Evolutionary conservation across 2,797 vertebrate species (phyloP).

Genomic region (Gila robusta): DNA sequence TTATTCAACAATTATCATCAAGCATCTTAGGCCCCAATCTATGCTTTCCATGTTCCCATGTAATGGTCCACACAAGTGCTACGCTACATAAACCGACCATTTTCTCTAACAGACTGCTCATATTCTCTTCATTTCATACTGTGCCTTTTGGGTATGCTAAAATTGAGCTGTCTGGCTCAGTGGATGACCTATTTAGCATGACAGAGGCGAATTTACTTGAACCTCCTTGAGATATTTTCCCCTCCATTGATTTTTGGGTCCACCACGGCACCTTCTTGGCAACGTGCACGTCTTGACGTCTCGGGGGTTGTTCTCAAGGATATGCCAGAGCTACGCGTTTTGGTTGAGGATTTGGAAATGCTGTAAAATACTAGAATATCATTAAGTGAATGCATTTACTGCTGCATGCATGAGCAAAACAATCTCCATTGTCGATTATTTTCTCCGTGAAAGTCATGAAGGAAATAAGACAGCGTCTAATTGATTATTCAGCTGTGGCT

Average conservation of each 20-base stretch:
- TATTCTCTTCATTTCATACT: conserved; percentile 67
- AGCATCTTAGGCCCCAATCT: conserved; percentile 9
- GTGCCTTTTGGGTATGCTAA: conserved; percentile 65
- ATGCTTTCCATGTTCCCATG: conserved; percentile 7
- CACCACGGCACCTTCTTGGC: conserved; percentile 41
- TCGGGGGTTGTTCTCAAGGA: conserved; percentile 16
- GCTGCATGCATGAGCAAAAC: conserved; percentile 1
- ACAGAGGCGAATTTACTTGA: conserved; percentile 47
- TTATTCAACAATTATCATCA: conserved; percentile 44
- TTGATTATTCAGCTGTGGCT: conserved; percentile 43
- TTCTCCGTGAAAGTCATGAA: conserved; percentile 40
- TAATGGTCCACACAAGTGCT: conserved; percentile 2
- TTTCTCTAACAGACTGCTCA: conserved; percentile 61
- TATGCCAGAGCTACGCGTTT: background rate
- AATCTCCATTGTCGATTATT: conserved; percentile 37
- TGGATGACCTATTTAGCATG: conserved; percentile 50
- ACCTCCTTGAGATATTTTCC: conserved; percentile 54
- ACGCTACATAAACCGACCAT: conserved; percentile 18
- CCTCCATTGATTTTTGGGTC: conserved; percentile 59
- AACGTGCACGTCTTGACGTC: conserved; percentile 17
- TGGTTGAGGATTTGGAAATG: background rate
- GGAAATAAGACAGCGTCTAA: conserved; percentile 21
- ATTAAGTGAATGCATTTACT: conserved; percentile 20
- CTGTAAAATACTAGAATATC: background rate
- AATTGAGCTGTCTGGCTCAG: conserved; percentile 51